phyloP scores from a whole-genome alignment of 2,113 vertebrate species.

The Dicerorhinus sumatrensis region DNA sequence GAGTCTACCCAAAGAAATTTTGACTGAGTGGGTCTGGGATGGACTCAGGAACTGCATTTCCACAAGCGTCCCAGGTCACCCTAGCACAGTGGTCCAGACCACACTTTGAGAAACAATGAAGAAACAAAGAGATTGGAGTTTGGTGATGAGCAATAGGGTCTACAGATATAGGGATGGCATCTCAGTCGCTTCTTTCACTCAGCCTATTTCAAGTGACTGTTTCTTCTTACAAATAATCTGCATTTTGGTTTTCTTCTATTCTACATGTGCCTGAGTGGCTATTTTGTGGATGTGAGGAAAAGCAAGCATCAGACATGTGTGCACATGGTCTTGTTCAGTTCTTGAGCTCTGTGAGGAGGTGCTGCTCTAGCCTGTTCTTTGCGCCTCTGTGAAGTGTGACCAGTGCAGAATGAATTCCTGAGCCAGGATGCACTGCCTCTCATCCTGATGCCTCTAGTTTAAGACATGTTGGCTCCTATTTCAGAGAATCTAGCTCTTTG shows the following conservation, averaged over 20 bases:
- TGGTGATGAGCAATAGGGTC: background rate
- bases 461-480: too few species aligned
- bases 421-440: too few species aligned
- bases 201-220: background rate
- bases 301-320: background rate
- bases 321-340: background rate
- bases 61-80: background rate
- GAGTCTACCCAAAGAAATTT: background rate
- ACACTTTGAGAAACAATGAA: background rate
- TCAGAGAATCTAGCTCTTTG: fast-evolving
- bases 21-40: background rate
- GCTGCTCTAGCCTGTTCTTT: background rate
- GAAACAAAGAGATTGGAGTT: too few species aligned
- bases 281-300: too few species aligned
- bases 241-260: background rate
- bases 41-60: background rate
- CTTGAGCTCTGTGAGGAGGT: background rate
- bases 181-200: background rate
- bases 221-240: background rate
- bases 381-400: background rate
- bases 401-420: fast-evolving
- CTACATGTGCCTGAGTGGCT: background rate
- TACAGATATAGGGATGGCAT: fast-evolving
- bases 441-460: fast-evolving
- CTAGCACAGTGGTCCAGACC: too few species aligned